Base-by-base conservation (phyloP, 2,888 invertebrate species). In the Thera britannica region DNA sequence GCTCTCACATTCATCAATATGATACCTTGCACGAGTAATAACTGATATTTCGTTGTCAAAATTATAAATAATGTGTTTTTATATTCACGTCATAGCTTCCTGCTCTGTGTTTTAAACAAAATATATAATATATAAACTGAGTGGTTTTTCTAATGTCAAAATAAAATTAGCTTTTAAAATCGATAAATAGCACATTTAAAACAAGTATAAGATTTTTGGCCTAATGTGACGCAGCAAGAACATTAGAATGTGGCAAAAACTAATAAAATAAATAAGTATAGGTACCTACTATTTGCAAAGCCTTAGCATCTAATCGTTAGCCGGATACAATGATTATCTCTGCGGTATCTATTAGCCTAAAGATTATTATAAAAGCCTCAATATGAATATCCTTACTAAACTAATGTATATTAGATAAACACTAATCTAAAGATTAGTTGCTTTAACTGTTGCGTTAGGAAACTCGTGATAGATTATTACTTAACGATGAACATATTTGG, bases 1-100 rank as follows among this genome's bases (percentile, higher is more conserved):
- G 76, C 76, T 70, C 73, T 79, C 77, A 80, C 79, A 83, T 83
- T 76, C 74, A 83, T 85, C 82, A 81, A 65, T 76, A 65, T 73
- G 68, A 67, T 73, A 69, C 70, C 69, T 72, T 70, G 68, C 61
- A 56, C 58, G 58, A 38, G 70, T 72, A 70, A 75, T 73, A 67
- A 59, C 62, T 71, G 58, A 66, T 62, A 70, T 72, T 75, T 71
- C 58, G 58, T 54, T 62, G 66, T 68, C 67, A 46, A 68, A 69
- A 64, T 59, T 46, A 59, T 57, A 63, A 61, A 63, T 44, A 67
- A 67, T 70, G 49, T 67, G 65, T 68, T 51, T 63, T 51, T 63
- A 49, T 60, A 71, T 67, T 59, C 69, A 62, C 56, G 62, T 55
- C 65, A 76, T 72, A 58, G 64, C 49, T 76, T 77, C 77, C 76